Percentiles rank a stretch among this genome's conserved stretches.
Conservation (phyloP, 37 sponge, comb jelly and placozoan species). For the Agelas oroides region DNA sequence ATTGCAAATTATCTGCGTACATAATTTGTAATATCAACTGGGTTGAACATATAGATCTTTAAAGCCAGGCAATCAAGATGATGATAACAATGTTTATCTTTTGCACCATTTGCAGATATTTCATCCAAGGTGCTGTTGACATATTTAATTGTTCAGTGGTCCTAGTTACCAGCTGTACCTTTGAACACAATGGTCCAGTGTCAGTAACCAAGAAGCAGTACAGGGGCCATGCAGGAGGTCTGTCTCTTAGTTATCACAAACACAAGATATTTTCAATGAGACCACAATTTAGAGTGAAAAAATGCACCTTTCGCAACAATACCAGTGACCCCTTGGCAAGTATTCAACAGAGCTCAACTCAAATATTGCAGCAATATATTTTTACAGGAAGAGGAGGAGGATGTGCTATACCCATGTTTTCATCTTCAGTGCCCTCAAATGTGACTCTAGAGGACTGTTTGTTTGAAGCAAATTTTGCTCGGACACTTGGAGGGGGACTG, state of each 20-base stretch:
- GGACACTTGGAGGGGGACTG: slow-evolving; percentile 41
- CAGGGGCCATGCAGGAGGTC: slow-evolving; percentile 16
- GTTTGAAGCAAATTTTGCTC: slow-evolving; percentile 28
- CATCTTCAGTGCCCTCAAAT: neutral
- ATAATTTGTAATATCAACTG: too few relatives aligned
- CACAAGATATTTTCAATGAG: neutral
- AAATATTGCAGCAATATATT: neutral
- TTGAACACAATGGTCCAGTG: slow-evolving; percentile 24
- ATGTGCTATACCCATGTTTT: neutral
- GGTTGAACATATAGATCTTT: too few relatives aligned
- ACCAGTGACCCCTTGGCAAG: neutral
- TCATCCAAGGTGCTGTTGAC: slow-evolving; percentile 35
- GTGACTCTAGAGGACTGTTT: neutral
- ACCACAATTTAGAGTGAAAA: neutral
- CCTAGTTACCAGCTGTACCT: neutral
- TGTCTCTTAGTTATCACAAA: neutral
- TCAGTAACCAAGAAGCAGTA: neutral
- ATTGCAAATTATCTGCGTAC: too few relatives aligned
- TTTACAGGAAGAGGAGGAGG: slow-evolving; percentile 49
- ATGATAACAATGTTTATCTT: too few relatives aligned
- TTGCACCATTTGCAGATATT: slow-evolving; percentile 19
- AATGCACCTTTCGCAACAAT: slow-evolving; percentile 40
- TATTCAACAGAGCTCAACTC: neutral
- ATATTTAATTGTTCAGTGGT: neutral
- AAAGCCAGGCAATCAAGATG: too few relatives aligned